These are phyloP conservation scores for Tachysurus vachellii DNA, from an alignment of 2,113 vertebrate species.

Conservation along the genomic window DNA sequence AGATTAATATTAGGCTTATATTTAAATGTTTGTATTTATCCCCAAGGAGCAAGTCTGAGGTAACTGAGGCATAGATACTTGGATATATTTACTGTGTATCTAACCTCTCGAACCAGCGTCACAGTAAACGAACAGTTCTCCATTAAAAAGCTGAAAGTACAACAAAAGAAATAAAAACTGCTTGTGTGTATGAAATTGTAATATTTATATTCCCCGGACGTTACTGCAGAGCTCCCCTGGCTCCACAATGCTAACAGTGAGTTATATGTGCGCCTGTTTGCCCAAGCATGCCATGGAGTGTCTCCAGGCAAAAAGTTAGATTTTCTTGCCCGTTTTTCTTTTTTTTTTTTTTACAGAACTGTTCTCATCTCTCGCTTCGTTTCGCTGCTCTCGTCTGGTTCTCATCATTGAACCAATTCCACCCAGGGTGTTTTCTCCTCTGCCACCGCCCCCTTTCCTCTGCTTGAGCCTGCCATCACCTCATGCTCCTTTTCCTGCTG, in stretches of 20 bases:
- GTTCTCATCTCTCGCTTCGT: slow-evolving; percentile 47
- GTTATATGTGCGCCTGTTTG: slow-evolving; percentile 51
- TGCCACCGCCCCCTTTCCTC: slow-evolving; percentile 16
- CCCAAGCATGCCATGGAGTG: slow-evolving; percentile 41
- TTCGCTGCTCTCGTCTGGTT: slow-evolving; percentile 47
- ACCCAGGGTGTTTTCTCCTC: slow-evolving; percentile 46
- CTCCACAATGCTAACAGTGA: slow-evolving; percentile 35
- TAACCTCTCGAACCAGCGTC: neutral
- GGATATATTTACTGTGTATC: too few species aligned
- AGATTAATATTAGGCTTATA: too few species aligned
- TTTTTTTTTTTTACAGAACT: slow-evolving; percentile 22
- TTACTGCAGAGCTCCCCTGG: slow-evolving; percentile 26
- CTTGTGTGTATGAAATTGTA: slow-evolving; percentile 21
- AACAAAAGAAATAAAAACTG: slow-evolving; percentile 36
- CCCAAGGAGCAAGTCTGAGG: too few species aligned
- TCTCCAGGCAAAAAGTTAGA: slow-evolving; percentile 48
- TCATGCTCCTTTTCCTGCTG: slow-evolving; percentile 38
- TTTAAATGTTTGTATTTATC: too few species aligned
- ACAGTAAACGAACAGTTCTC: slow-evolving; percentile 13
- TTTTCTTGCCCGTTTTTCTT: slow-evolving; percentile 16
- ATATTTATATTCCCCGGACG: slow-evolving; percentile 33
- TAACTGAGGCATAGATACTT: neutral
- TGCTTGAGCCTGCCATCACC: slow-evolving; percentile 29
- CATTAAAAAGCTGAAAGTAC: slow-evolving; percentile 33
- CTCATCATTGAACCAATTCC: slow-evolving; percentile 51